Evolutionary conservation across 2,113 vertebrate genomes (phyloP), one percentile per base, ranked within the genome.

Genomic region (Phocoena phocoena): DNA sequence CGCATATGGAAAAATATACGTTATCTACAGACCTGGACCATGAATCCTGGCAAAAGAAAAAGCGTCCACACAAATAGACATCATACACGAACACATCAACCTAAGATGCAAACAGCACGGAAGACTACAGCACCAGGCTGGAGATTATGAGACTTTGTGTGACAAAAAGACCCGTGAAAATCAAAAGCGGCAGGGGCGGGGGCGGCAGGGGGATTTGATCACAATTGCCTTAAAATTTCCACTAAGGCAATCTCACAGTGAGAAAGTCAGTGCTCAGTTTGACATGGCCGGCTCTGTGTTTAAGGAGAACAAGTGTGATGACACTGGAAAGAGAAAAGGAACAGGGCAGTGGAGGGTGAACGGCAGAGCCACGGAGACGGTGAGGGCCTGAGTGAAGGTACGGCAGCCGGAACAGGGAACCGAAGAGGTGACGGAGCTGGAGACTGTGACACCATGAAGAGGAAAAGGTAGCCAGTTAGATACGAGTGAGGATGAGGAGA

Each of bases 181-280:
- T 60, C 21, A 92, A 81, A 95, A 83, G 8, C 10, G 50, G 41
- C n/a, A 1, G 13, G 55, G 55, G 17, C 12, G 12, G 47, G 12
- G 47, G 12, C 2, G 12, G 47, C 28, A 53, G 2, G 10, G 8
- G 5, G 25, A 47, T 71, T 36, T 96, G 73, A 38, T 74, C n/a
- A 93, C 92, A 95, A 94, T 88, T n/a, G n/a, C n/a, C n/a, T n/a
- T n/a, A n/a, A 36, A 90, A 21, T 50, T 88, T 90, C 3, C 23
- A 23, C 36, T 33, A 4, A 25, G 79, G n/a, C 85, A 79, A 58
- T 67, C 33, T 83, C 41, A 88, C 17, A 38, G 5, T 44, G 58
- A 83, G 36, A 74, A 97, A 94, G 23, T 53, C 31, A 50, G 25
- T 83, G 8, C 38, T 88, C 70, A 53, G 1, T 36, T 50, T 28